Evolutionary conservation across 2,888 invertebrate species (phyloP), one percentile per base, ranked within the genome.

Genomic region (Leptopilina syphax): DNA sequence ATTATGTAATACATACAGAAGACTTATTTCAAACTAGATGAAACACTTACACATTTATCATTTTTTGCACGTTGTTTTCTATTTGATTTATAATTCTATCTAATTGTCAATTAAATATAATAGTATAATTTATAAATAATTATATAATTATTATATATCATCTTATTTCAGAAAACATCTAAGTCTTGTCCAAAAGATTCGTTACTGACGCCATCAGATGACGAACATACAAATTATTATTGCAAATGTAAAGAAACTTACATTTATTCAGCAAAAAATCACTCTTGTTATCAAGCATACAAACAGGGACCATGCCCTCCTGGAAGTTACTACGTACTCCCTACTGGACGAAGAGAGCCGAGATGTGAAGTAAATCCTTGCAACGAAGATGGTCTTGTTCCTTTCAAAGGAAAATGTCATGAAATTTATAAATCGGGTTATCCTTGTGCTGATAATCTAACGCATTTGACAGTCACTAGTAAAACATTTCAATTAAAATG

Each of bases 311-410:
- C 96, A 0, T 96, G 96, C 86, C 83, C 87, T 0, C 77, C 86
- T 0, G 92, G 92, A 0, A 88, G 95, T 79, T 94, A 95, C 86
- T 91, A 96, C 44, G 88, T 94, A 4, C 92, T 96, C 34, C 92
- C 92, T 13, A 83, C 86, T 63, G 91, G 93, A 50, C 89, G 94
- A 10, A 92, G 93, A 1, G 92, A 94, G 67, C 95, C 96, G 0
- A 90, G 92, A 76, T 96, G 96, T 87, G 92, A 92, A 4, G 85
- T 84, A 27, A 96, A 96, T 92, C 94, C 94, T 0, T 96, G 96
- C 87, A 4, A 47, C 5, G 80, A 85, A 1, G 94, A 95, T 84
- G 93, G 93, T 0, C 85, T 91, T 34, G 93, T 94, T 0, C 87
- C 84, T 85, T 94, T 90, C 86, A 93, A 93, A 0, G 91, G 93